phyloP scores from a whole-genome alignment of 2,888 invertebrate genomes.

The Alloplasta piceator region DNA sequence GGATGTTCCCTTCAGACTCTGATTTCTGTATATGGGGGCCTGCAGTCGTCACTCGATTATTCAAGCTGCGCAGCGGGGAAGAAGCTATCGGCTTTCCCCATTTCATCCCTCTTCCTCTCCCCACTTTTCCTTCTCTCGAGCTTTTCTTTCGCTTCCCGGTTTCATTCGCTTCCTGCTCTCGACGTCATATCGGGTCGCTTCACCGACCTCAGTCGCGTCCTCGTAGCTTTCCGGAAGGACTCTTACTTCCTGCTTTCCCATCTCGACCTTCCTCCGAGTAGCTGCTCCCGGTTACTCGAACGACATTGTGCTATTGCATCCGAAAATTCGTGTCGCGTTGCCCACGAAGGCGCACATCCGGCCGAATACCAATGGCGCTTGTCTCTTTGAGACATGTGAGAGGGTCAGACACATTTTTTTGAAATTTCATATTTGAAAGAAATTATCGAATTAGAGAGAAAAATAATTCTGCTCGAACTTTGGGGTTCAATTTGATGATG shows the following conservation, averaged over 20 bases:
- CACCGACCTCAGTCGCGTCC: background rate
- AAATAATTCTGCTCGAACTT: too few species aligned
- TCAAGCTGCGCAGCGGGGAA: conserved; percentile 33
- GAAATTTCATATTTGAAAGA: too few species aligned
- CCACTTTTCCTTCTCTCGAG: conserved; percentile 7
- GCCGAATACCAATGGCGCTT: too few species aligned
- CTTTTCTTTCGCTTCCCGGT: conserved; percentile 10
- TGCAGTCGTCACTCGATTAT: conserved; percentile 56
- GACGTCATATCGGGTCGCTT: conserved; percentile 44
- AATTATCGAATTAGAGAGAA: too few species aligned
- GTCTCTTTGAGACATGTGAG: too few species aligned
- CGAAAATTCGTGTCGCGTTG: too few species aligned
- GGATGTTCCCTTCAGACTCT: background rate
- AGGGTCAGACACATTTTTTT: too few species aligned
- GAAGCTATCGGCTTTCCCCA: conserved; percentile 40
- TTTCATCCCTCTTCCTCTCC: conserved; percentile 5
- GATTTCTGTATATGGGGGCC: conserved; percentile 11
- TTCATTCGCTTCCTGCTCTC: background rate
- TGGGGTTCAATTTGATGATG: too few species aligned
- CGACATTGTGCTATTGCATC: too few species aligned
- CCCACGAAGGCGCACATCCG: too few species aligned
- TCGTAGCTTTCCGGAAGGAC: conserved; percentile 25
- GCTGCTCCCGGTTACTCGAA: background rate
- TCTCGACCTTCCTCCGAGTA: conserved; percentile 22
- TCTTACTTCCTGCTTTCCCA: conserved; percentile 48